Percentiles rank a stretch among this genome's conserved stretches.
phyloP scores from a whole-genome alignment of 1,140 invertebrate genomes.

The Leptopilina clavipes region DNA sequence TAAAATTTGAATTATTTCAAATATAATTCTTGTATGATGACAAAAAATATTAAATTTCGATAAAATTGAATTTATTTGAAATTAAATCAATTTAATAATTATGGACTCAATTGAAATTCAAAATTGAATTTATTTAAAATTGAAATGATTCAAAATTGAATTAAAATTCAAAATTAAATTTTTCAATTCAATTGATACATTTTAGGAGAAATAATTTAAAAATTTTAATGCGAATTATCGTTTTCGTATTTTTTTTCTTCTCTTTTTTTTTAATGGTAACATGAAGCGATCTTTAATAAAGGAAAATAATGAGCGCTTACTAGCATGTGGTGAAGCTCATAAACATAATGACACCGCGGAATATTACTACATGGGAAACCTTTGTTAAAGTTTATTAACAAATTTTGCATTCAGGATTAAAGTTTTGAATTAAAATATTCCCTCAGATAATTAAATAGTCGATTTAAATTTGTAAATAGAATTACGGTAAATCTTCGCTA shows the following conservation, averaged over 20 bases:
- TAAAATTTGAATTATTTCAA: no score
- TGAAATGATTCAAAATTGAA: no score
- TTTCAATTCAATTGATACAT: no score
- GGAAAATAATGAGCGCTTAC: conserved; percentile 25
- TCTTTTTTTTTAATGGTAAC: neutral
- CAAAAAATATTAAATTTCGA: no score
- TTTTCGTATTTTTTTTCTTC: neutral
- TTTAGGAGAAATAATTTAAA: no score
- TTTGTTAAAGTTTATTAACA: conserved; percentile 19
- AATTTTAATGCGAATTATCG: neutral
- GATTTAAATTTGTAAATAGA: conserved; percentile 4
- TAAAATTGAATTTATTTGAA: no score
- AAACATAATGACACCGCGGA: conserved; percentile 22
- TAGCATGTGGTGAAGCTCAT: conserved; percentile 11
- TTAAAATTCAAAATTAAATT: no score
- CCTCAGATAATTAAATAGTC: conserved; percentile 9
- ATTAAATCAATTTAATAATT: no score
- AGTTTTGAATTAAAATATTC: neutral
- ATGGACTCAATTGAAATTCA: no score
- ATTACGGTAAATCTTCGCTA: neutral
- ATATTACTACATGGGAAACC: neutral
- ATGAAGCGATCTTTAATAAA: conserved; percentile 21
- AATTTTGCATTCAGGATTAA: conserved; percentile 19
- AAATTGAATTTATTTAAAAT: no score
- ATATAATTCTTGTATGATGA: no score